A percentile compares a stretch with the other conserved stretches of the same genome.
These are phyloP conservation scores for Capitulum mitella DNA, from an alignment of 2,888 invertebrate genomes.

Conservation along the genomic window DNA sequence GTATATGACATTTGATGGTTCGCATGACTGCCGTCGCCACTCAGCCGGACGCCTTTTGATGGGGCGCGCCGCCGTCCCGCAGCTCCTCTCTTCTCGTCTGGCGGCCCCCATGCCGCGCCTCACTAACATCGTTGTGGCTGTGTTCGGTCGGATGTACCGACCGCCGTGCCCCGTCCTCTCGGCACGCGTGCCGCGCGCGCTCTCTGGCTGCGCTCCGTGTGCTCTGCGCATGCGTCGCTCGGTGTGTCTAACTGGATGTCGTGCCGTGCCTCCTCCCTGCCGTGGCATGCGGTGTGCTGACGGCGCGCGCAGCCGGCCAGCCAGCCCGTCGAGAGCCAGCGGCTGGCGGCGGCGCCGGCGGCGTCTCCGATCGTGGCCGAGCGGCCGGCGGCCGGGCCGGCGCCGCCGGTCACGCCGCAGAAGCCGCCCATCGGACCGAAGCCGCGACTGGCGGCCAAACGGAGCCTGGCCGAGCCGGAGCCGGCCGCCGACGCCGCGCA, in stretches of 20 bases:
- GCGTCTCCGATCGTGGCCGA: neutral
- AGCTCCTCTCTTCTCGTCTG: too few relatives aligned
- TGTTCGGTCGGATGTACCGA: too few relatives aligned
- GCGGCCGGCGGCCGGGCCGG: neutral
- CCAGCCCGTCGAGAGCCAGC: neutral
- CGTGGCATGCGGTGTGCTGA: neutral
- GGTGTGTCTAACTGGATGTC: neutral
- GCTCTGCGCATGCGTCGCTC: neutral
- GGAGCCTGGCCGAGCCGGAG: neutral
- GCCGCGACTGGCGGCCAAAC: neutral
- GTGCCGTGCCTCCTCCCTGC: neutral
- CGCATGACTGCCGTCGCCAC: too few relatives aligned
- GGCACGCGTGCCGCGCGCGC: too few relatives aligned
- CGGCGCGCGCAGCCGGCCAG: neutral
- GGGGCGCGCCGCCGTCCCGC: too few relatives aligned
- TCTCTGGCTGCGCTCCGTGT: too few relatives aligned
- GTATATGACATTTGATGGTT: too few relatives aligned
- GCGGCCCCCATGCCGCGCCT: too few relatives aligned
- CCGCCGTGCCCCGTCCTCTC: too few relatives aligned
- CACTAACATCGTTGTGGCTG: too few relatives aligned
- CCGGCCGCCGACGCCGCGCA: neutral
- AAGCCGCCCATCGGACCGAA: constrained; percentile 12
- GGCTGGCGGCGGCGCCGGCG: neutral
- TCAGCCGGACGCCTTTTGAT: too few relatives aligned
- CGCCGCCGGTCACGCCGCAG: neutral